phyloP scores from a whole-genome alignment of 2,797 vertebrate species.

The Phylloscopus collybita region DNA sequence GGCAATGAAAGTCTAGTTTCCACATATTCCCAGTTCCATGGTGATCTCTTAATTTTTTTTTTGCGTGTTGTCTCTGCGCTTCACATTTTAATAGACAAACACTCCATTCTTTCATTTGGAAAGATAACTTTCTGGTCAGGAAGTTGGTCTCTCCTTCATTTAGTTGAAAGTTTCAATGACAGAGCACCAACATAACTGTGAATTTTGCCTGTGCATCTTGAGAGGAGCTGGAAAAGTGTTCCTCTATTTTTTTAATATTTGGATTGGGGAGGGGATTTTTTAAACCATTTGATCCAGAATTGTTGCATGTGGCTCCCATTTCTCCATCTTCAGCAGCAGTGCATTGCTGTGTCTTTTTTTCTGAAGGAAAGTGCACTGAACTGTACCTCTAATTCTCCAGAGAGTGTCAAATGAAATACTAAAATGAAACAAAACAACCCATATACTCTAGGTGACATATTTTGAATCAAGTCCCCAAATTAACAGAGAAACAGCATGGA shows the following conservation, averaged over 20 bases:
- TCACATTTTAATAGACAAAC: constrained; percentile 10
- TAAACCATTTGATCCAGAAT: neutral
- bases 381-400: neutral
- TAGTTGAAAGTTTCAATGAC: constrained; percentile 26
- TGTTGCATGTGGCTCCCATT: neutral
- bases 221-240: neutral
- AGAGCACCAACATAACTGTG: constrained; percentile 65
- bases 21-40: neutral
- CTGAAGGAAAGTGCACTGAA: neutral
- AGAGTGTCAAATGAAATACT: neutral
- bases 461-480: neutral
- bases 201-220: constrained; percentile 42
- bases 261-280: neutral
- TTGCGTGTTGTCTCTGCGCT: neutral
- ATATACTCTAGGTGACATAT: neutral
- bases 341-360: neutral
- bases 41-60: neutral
- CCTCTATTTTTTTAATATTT: neutral
- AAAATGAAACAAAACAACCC: neutral
- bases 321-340: neutral
- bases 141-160: constrained; percentile 52
- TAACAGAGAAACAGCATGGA: neutral
- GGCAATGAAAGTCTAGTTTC: neutral
- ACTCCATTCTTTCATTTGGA: constrained; percentile 6
- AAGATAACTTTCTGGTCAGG: constrained; percentile 30